Evolutionary conservation across 1,140 invertebrate species (phyloP).

Genomic region (Bombus waltoni): DNA sequence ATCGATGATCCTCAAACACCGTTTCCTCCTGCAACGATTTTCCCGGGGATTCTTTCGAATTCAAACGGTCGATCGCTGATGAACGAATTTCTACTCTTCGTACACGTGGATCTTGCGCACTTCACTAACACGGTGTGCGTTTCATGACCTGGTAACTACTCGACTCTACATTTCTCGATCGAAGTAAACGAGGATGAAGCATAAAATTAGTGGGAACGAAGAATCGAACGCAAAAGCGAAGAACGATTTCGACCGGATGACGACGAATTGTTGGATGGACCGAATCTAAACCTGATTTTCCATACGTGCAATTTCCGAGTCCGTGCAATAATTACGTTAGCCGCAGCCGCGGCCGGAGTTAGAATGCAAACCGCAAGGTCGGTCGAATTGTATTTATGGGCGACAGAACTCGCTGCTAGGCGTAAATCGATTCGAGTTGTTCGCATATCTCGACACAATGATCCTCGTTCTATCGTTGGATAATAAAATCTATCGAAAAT

Average conservation of each 20-base stretch:
- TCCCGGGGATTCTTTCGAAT: constrained; percentile 2
- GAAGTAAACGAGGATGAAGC: neutral
- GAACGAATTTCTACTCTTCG: neutral
- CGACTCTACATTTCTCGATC: neutral
- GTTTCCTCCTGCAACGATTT: neutral
- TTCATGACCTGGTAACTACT: neutral
- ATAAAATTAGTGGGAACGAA: neutral
- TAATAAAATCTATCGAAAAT: neutral
- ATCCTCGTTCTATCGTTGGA: neutral
- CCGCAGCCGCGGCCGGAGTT: constrained; percentile 55
- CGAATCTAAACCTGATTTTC: constrained; percentile 58
- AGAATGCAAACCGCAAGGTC: constrained; percentile 67
- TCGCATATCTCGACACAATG: constrained; percentile 17
- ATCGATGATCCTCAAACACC: neutral
- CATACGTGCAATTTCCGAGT: constrained; percentile 62
- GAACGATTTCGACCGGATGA: neutral
- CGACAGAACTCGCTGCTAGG: constrained; percentile 35
- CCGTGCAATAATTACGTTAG: constrained; percentile 63
- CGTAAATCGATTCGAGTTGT: constrained; percentile 53
- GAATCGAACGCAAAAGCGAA: too few relatives aligned
- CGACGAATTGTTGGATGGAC: neutral
- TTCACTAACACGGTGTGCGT: neutral
- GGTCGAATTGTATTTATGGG: constrained; percentile 66
- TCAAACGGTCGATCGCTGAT: neutral
- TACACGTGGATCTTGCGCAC: neutral